Evolutionary conservation across 2,113 vertebrate species (phyloP).

Genomic region (Martes martes): DNA sequence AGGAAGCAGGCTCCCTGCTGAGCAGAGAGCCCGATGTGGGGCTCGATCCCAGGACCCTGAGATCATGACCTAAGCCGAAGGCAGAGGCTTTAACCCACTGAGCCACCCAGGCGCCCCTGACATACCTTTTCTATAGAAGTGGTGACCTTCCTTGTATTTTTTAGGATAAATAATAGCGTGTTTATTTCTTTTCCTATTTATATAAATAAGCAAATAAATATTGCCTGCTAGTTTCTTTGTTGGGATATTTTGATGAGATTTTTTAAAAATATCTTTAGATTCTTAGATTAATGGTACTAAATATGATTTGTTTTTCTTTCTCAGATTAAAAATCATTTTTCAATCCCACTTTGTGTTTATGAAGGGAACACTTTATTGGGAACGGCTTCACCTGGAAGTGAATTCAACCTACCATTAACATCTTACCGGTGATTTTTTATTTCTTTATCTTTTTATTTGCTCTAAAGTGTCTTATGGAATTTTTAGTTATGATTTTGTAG

Average conservation of each 20-base stretch:
- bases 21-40: too few relatives aligned
- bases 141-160: background rate
- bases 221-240: background rate
- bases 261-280: background rate
- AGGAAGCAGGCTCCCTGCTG: too few relatives aligned
- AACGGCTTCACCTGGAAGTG: conserved; percentile 87
- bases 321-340: conserved; percentile 97
- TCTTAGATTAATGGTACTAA: conserved; percentile 30
- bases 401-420: conserved; percentile 93
- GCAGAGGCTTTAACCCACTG: too few relatives aligned
- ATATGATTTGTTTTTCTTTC: conserved; percentile 31
- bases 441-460: conserved; percentile 14
- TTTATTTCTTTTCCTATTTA: conserved; percentile 24
- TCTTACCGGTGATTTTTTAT: conserved; percentile 88
- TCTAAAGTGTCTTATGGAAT: background rate
- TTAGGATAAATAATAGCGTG: background rate
- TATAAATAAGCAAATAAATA: background rate
- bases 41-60: too few relatives aligned
- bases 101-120: background rate
- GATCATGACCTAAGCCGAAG: too few relatives aligned
- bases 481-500: conserved; percentile 7
- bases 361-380: conserved; percentile 90
- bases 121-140: background rate
- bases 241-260: background rate
- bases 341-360: conserved; percentile 90